Evolutionary conservation across 2,888 invertebrate genomes (phyloP), one percentile per base, ranked within the genome.

Genomic region (Elmis aenea): DNA sequence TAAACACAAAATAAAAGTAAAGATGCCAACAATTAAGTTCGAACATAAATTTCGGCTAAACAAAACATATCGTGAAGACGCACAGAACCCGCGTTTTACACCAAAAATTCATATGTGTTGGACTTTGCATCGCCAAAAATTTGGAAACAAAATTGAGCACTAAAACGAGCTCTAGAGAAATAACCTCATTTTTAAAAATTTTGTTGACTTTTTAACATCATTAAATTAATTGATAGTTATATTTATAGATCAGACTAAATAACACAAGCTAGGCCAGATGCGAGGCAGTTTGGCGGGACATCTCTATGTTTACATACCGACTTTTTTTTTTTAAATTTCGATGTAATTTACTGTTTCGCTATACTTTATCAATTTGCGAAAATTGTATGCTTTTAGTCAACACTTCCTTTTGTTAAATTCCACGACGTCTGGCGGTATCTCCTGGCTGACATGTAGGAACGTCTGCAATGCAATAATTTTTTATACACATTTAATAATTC

Each of bases 211-310:
- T 59, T 59, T 55, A 57, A 57, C 57, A 60, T 62, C 59, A 58
- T 60, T 59, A 58, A 59, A 60, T 61, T 61, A 61, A 62, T 61
- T 61, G 59, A 61, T 61, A 59, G 58, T 58, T 55, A 50, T 62
- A 62, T 62, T 62, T 62, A 61, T 62, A 62, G 59, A 58, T 49
- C 58, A 62, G 61, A 62, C 61, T 62, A 62, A 62, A 62, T 62
- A 61, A 60, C 55, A 45, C 38, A 39, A 36, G 45, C 43, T 52
- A 48, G 48, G 37, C 42, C 42, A 42, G 42, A 42, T 42, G 42
- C 38, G 29, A 33, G 11, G 34, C 34, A 13, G 29, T 33, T 33
- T 38, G 37, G 33, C 37, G 38, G 33, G 42, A 42, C 42, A 31
- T 33, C 38, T 38, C 23, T 38, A 21, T 30, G 38, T 34, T 33